phyloP scores from a whole-genome alignment of 1,140 invertebrate genomes.

The Tetramorium alpestre region DNA sequence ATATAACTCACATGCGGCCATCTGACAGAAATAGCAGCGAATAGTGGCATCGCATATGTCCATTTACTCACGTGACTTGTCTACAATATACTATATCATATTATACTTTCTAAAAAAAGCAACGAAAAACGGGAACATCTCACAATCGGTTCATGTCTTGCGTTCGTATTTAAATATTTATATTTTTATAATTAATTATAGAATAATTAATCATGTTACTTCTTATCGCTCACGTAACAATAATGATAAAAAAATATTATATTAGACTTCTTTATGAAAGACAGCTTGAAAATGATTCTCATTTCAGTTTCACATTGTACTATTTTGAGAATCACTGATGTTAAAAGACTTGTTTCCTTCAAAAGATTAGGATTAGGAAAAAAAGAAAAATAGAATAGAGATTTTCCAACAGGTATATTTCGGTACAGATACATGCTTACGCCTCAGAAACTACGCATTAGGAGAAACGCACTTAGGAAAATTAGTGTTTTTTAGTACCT shows the following conservation, averaged over 20 bases:
- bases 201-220: not conserved
- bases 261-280: not conserved
- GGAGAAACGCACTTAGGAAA: not conserved
- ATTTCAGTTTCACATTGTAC: not conserved
- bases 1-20: conserved; percentile 27
- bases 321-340: conserved; percentile 12
- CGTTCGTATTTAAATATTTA: not conserved
- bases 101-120: not conserved
- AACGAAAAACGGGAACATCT: not conserved
- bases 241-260: not conserved
- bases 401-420: not conserved
- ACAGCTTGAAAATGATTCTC: not conserved
- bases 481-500: no score
- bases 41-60: conserved; percentile 34
- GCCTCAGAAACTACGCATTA: not conserved
- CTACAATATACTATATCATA: not conserved
- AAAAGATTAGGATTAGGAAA: not conserved
- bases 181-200: not conserved
- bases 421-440: not conserved
- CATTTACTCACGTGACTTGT: conserved; percentile 1
- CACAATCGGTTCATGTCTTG: not conserved
- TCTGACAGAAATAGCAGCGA: conserved; percentile 45
- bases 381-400: not conserved
- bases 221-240: not conserved
- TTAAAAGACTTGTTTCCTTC: not conserved